Evolutionary conservation across 2,797 vertebrate species (phyloP), one percentile per base, ranked within the genome.

Genomic region (Sciurus carolinensis): DNA sequence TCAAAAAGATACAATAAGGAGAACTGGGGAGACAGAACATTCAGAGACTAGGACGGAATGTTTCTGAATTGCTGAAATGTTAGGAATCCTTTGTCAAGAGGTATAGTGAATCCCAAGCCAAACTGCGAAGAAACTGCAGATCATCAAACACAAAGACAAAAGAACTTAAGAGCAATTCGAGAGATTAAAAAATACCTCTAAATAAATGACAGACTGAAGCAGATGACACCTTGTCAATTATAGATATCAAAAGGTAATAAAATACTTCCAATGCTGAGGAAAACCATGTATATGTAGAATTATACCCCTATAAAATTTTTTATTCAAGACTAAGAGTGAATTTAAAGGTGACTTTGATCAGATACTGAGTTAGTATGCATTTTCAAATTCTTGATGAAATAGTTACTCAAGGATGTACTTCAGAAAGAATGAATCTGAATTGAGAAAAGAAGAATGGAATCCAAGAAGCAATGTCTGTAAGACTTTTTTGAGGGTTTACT

Each of bases 341-440:
- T 57, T 71, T 59, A 85, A 95, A 93, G 73, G 52, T 66, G 88
- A 26, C 62, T 76, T 80, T 64, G 81, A 47, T 67, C n/a, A 64
- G 59, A 85, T 47, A 76, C 22, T 44, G 44, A 76, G 59, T 44
- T 12, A 18, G 64, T 57, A 85, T 87, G 81, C 57, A 66, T 50
- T 36, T 39, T 14, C 69, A 81, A 77, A 50, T 84, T 73, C 69
- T 91, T 77, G 44, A 72, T 77, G 79, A 91, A 89, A 81, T 66
- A 93, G 83, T 80, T n/a, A 76, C 44, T 88, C 8, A 66, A 76
- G 28, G 67, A 59, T 88, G 28, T n/a, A 28, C 73, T 81, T 92
- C 44, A 42, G 8, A 57, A 71, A 59, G 62, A 80, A 77, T 62
- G 54, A 90, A 77, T 42, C 12, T 52, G 57, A 73, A 59, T 39